These are phyloP conservation scores for Steinernema carpocapsae DNA, from an alignment of 2,888 invertebrate species.

Conservation along the genomic window DNA sequence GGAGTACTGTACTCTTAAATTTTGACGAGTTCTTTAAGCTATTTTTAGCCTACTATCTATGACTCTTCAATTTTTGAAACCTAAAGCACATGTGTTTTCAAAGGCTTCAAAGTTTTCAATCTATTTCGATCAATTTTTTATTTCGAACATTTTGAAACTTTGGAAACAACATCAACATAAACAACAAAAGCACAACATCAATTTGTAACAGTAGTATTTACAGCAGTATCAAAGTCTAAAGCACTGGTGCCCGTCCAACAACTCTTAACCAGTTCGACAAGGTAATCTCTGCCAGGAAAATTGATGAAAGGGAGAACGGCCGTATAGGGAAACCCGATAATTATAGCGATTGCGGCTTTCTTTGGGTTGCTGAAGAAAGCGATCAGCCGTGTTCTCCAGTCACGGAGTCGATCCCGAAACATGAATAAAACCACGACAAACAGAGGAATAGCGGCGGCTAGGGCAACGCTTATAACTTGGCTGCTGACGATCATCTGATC, in stretches of 20 bases:
- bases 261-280: not conserved
- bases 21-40: too few relatives aligned
- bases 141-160: too few relatives aligned
- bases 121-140: too few relatives aligned
- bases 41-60: too few relatives aligned
- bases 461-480: not conserved
- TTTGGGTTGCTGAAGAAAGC: slow-evolving; percentile 20
- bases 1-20: too few relatives aligned
- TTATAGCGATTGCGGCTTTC: slow-evolving; percentile 4
- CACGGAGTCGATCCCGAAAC: slow-evolving; percentile 7
- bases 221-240: not conserved
- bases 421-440: not conserved
- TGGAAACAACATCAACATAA: too few relatives aligned
- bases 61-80: too few relatives aligned
- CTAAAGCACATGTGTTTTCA: too few relatives aligned
- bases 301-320: not conserved
- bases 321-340: slow-evolving; percentile 21
- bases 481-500: slow-evolving; percentile 14
- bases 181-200: too few relatives aligned
- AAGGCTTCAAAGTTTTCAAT: too few relatives aligned
- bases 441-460: not conserved
- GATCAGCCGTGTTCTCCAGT: not conserved
- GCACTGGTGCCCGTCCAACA: not conserved
- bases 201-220: not conserved
- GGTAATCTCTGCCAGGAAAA: slow-evolving; percentile 20